A percentile compares a stretch with the other conserved stretches of the same genome.
phyloP scores from a whole-genome alignment of 2,888 invertebrate genomes.

The Eristalinus sepulchralis region DNA sequence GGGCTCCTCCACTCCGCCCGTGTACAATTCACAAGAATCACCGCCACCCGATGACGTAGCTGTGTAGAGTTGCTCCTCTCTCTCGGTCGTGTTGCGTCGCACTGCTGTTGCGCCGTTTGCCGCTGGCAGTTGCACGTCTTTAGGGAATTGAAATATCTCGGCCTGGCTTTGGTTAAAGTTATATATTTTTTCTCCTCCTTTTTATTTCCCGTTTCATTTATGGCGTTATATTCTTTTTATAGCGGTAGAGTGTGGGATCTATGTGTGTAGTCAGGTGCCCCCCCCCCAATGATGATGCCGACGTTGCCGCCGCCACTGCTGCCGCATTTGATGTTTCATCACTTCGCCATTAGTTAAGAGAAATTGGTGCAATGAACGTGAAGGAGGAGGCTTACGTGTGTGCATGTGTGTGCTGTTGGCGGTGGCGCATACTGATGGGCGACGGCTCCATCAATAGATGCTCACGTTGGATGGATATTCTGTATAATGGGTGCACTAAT shows the following conservation, averaged over 20 bases:
- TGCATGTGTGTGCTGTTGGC: background rate
- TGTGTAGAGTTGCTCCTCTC: background rate
- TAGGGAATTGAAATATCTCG: constrained; percentile 59
- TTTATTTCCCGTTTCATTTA: constrained; percentile 61
- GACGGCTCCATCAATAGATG: constrained; percentile 39
- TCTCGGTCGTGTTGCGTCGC: background rate
- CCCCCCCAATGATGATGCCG: constrained; percentile 44
- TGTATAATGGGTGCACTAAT: constrained; percentile 18
- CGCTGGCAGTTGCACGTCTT: constrained; percentile 28
- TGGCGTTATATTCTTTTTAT: constrained; percentile 60
- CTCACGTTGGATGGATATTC: background rate
- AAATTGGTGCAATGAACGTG: constrained; percentile 56
- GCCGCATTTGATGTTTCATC: constrained; percentile 71
- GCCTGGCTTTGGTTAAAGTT: constrained; percentile 30
- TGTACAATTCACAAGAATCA: constrained; percentile 52
- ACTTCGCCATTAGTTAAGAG: constrained; percentile 61
- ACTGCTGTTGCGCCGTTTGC: background rate
- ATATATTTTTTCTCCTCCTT: constrained; percentile 24
- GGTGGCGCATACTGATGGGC: constrained; percentile 13
- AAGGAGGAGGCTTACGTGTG: background rate
- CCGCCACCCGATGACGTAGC: constrained; percentile 55
- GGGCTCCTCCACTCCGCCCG: constrained; percentile 52
- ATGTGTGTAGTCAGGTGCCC: constrained; percentile 52
- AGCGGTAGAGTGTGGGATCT: constrained; percentile 29
- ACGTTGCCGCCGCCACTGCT: background rate